Percentiles rank a stretch among this genome's conserved stretches.
Conservation (phyloP, 2,113 vertebrate species). For the Sapajus apella region DNA sequence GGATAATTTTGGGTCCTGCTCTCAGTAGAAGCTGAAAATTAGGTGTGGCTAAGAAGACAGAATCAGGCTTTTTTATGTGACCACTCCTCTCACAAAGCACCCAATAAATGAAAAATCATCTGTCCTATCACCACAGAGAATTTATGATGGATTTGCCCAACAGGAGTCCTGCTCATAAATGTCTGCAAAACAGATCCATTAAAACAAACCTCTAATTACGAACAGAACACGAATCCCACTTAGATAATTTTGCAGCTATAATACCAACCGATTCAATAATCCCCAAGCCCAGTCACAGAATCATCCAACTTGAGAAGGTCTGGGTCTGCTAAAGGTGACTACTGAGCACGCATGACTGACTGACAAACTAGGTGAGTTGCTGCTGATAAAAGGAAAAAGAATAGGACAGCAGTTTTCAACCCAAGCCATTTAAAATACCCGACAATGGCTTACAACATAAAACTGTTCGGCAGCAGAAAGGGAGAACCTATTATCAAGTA, state of each 20-base stretch:
- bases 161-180: slow-evolving; percentile 37
- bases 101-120: neutral
- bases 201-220: slow-evolving; percentile 42
- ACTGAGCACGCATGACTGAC: neutral
- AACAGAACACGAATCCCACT: slow-evolving; percentile 44
- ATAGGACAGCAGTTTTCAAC: neutral
- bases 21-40: neutral
- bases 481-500: neutral
- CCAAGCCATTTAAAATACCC: slow-evolving; percentile 2
- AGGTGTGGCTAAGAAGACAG: neutral
- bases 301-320: neutral
- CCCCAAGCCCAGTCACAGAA: neutral
- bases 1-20: slow-evolving; percentile 8
- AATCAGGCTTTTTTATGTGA: neutral
- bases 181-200: slow-evolving; percentile 34
- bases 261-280: neutral
- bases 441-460: neutral
- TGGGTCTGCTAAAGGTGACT: neutral
- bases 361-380: neutral
- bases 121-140: neutral
- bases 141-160: slow-evolving; percentile 11
- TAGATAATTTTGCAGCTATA: slow-evolving; percentile 18
- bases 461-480: slow-evolving; percentile 4
- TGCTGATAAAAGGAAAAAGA: slow-evolving; percentile 13
- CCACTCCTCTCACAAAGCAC: slow-evolving; percentile 24